Conservation (phyloP, 2,888 invertebrate genomes). For the Cephus pygmeus region DNA sequence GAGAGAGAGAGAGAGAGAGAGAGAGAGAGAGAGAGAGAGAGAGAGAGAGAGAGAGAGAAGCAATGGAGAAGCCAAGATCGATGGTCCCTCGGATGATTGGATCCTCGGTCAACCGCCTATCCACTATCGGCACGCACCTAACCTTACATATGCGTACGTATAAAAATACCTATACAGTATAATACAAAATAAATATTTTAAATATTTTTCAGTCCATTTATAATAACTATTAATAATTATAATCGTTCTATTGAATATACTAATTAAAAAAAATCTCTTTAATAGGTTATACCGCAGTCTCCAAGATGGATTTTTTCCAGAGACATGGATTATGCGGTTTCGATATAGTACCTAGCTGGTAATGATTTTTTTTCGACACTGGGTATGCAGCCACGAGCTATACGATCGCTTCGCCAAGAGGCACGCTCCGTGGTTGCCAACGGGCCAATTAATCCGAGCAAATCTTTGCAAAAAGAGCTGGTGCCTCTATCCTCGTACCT, state of each 20-base stretch:
- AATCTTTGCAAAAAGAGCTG: conserved; percentile 13
- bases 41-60: conserved; percentile 10
- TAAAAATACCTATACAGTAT: background rate
- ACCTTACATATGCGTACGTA: background rate
- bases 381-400: conserved; percentile 13
- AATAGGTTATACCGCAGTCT: too few species aligned
- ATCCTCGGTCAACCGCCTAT: conserved; percentile 29
- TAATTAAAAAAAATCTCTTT: too few species aligned
- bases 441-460: conserved; percentile 21
- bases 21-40: conserved; percentile 9
- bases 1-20: conserved; percentile 9
- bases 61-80: conserved; percentile 15
- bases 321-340: background rate
- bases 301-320: too few species aligned
- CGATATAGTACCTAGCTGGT: background rate
- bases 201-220: background rate
- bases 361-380: background rate
- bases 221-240: background rate
- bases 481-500: background rate
- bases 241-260: background rate
- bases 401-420: conserved; percentile 12
- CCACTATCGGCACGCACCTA: conserved; percentile 26
- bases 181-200: background rate
- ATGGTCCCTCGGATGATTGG: conserved; percentile 25
- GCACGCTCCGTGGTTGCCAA: conserved; percentile 12